Evolutionary conservation across 2,797 vertebrate genomes (phyloP), one percentile per base, ranked within the genome.

Genomic region (Leuciscus waleckii): DNA sequence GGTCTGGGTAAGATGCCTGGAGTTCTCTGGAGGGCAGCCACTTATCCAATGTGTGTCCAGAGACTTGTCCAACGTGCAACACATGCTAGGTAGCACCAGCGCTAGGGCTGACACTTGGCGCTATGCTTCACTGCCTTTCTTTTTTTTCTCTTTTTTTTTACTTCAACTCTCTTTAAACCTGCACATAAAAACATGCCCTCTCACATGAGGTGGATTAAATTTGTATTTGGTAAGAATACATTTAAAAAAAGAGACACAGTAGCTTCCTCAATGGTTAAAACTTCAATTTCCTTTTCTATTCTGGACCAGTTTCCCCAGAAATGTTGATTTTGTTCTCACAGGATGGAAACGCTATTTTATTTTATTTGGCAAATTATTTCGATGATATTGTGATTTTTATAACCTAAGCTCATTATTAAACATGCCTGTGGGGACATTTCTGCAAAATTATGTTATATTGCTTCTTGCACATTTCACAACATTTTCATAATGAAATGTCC

Each of bases 11-110:
- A 79, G 76, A 89, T 87, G 76, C 87, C 85, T 71, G 63, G 63
- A 74, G 70, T 86, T 78, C 82, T 87, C 79, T 88, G 84, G 76
- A 88, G 79, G 76, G 73, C 81, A 86, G 84, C 86, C 88, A 83
- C 73, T 84, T 58, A 84, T 81, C 69, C 49, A 9, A 56, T 81
- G 54, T 68, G 65, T 71, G 63, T 86, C 69, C 46, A 23, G 77
- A 79, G 86, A 87, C 83, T 65, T 76, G 46, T 78, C 84, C 84
- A 84, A 63, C 13, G 49, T 32, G 61, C 39, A 41, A 37, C 74
- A 58, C 77, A 65, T 80, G 82, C 87, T 75, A 82, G 82, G 85
- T 84, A 83, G 63, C 78, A 14, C 43, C 41, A 79, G 80, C 26
- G 10, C 74, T 86, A 26, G 58, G 11, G 69, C 77, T 75, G 39